These are phyloP conservation scores for Poliocrania exsul DNA, from an alignment of 2,797 vertebrate species.

Conservation along the genomic window DNA sequence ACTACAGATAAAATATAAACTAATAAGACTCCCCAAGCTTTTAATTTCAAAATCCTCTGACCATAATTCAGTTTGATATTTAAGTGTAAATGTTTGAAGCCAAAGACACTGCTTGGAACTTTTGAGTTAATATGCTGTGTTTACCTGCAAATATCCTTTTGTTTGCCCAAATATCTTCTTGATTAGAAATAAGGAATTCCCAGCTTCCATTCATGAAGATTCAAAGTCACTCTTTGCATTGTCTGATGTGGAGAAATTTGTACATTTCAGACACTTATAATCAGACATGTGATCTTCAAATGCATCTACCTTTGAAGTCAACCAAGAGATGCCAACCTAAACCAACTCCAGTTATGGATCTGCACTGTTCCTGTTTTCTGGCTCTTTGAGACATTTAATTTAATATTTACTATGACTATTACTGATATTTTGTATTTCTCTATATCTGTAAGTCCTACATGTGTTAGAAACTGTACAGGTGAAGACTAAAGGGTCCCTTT, in stretches of 20 bases:
- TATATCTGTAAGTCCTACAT: background rate
- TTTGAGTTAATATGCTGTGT: background rate
- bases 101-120: background rate
- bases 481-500: background rate
- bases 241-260: background rate
- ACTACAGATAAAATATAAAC: background rate
- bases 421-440: background rate
- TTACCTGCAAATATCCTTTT: constrained; percentile 32
- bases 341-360: background rate
- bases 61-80: background rate
- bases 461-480: background rate
- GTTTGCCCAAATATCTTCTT: background rate
- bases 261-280: background rate
- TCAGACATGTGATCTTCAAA: background rate
- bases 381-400: background rate
- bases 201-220: background rate
- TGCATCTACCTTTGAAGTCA: background rate
- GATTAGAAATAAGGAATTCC: background rate
- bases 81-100: background rate
- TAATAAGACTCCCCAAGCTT: background rate
- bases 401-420: background rate
- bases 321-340: background rate
- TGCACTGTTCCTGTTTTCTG: background rate
- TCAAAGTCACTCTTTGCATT: background rate
- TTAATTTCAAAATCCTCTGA: background rate